Evolutionary conservation across 1,140 invertebrate genomes (phyloP), one percentile per base, ranked within the genome.

Genomic region (Meloidogyne hapla): DNA sequence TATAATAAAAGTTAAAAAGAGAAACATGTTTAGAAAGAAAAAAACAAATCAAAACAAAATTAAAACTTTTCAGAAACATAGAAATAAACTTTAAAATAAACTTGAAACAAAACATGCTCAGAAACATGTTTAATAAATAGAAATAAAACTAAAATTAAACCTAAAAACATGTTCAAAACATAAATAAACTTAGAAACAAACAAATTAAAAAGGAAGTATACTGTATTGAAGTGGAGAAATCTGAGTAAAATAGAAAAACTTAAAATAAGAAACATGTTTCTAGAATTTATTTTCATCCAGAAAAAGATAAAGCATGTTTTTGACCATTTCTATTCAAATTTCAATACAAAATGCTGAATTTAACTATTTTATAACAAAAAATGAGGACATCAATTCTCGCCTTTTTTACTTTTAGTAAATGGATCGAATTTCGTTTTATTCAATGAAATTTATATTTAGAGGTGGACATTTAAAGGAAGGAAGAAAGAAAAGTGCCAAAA

Each of bases 271-370:
- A 33, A 33, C 33, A 6, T 33, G 33, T 33, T 33, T 33, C 33
- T 33, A 33, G 9, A 33, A 33, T n/a, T n/a, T n/a, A n/a, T n/a
- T n/a, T n/a, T n/a, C 33, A 33, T 33, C 9, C 9, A 33, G 4
- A 33, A 33, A 33, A 33, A 33, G 33, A 33, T 6, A 33, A 33
- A 33, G 9, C 33, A 6, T 33, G 33, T 33, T 33, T 33, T 33
- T 33, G 33, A 33, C 33, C 33, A 33, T 33, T 33, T 33, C 4
- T 33, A 33, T 33, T 33, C 0, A 33, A 33, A 33, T n/a, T n/a
- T n/a, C n/a, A n/a, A n/a, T 18, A 23, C 42, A 68, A 73, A 64
- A 64, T 48, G 28, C 67, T 62, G 61, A 63, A 65, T 64, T 23
- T 48, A 56, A 56, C 18, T 12, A 48, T 56, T 56, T 56, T 8